Conservation (phyloP, 1,140 invertebrate species). For the Prorops nasuta region DNA sequence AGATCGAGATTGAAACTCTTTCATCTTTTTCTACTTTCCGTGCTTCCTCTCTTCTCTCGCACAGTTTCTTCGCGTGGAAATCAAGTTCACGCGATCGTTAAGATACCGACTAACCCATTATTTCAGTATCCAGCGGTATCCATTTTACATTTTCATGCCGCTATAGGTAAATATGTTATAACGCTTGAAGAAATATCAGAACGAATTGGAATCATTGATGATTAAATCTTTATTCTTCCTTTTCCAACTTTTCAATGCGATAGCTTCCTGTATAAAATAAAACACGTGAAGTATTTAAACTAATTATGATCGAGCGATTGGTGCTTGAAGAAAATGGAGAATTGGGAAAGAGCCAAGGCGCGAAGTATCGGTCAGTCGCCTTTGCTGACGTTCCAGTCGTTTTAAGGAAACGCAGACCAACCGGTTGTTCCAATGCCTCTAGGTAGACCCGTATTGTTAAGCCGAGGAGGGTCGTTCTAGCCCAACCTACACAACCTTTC, state of each 20-base stretch:
- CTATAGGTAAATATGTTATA: too few relatives aligned
- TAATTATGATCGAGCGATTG: neutral
- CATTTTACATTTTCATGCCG: too few relatives aligned
- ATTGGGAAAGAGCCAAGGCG: conserved; percentile 13
- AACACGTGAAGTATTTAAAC: neutral
- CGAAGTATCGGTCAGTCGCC: conserved; percentile 28
- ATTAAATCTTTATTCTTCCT: too few relatives aligned
- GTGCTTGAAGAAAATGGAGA: neutral
- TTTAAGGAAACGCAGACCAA: conserved; percentile 46
- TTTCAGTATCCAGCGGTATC: too few relatives aligned
- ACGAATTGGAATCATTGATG: too few relatives aligned
- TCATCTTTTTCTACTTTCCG: neutral
- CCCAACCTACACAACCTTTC: neutral
- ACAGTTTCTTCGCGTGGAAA: conserved; percentile 5
- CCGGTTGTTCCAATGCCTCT: conserved; percentile 36
- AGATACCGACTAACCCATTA: too few relatives aligned
- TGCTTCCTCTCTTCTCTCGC: neutral
- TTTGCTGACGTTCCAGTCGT: conserved; percentile 27
- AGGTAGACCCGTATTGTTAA: conserved; percentile 22
- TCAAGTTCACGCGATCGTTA: too few relatives aligned
- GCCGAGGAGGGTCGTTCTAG: neutral
- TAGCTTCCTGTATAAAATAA: too few relatives aligned
- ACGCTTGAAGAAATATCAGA: too few relatives aligned
- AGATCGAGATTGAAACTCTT: conserved; percentile 17
- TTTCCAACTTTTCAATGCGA: too few relatives aligned